A percentile compares a stretch with the other conserved stretches of the same genome.
Evolutionary conservation across 2,888 invertebrate genomes (phyloP).

Genomic region (Labia minor): DNA sequence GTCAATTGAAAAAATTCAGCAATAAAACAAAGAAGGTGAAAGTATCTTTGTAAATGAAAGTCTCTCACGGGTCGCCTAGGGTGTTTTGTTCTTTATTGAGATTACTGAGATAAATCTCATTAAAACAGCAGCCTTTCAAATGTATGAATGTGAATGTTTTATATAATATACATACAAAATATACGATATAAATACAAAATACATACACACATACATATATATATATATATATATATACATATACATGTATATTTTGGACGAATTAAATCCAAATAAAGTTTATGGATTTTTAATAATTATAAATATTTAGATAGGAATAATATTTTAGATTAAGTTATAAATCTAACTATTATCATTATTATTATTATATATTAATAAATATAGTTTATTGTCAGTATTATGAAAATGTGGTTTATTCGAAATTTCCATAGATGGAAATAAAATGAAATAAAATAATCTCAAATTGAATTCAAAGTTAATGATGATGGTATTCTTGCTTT

Average conservation of each 20-base stretch:
- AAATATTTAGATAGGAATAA: not conserved
- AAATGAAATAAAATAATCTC: not conserved
- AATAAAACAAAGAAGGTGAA: not conserved
- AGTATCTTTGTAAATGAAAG: not conserved
- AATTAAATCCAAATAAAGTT: not conserved
- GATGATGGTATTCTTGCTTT: slow-evolving; percentile 3
- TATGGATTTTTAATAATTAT: slow-evolving; percentile 3
- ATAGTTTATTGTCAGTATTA: slow-evolving; percentile 13
- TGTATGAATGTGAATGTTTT: slow-evolving; percentile 7
- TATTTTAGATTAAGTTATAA: slow-evolving; percentile 1
- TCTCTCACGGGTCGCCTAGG: not conserved
- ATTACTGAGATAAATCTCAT: not conserved
- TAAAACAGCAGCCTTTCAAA: not conserved
- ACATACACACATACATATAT: not conserved
- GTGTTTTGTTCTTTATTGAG: not conserved
- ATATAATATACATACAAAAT: not conserved
- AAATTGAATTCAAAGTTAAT: not conserved
- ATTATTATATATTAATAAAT: slow-evolving; percentile 9
- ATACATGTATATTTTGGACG: not conserved
- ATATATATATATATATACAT: not conserved
- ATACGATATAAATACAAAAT: not conserved
- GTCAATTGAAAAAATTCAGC: slow-evolving; percentile 13
- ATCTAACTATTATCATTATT: not conserved
- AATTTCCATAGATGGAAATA: not conserved
- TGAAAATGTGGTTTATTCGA: not conserved